These are phyloP conservation scores for Zaprionus inermis DNA, from an alignment of 1,140 invertebrate genomes.

Conservation along the genomic window DNA sequence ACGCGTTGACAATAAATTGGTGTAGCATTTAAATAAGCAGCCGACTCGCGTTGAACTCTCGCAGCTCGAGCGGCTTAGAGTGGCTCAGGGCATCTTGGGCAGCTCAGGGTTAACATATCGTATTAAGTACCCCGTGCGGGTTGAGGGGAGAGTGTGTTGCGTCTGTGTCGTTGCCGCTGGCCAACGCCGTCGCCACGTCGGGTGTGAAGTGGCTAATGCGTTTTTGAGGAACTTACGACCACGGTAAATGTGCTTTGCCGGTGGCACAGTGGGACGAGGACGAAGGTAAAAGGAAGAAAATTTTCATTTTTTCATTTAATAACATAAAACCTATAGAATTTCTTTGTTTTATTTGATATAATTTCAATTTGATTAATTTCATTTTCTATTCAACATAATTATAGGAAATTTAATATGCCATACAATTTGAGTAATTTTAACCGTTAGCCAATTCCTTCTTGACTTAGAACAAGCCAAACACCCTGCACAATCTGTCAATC, in stretches of 20 bases:
- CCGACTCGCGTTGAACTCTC: background rate
- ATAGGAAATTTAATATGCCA: too few relatives aligned
- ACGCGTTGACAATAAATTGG: constrained; percentile 79
- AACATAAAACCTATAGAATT: too few relatives aligned
- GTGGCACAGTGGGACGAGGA: too few relatives aligned
- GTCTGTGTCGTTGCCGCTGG: constrained; percentile 37
- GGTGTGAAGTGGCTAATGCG: constrained; percentile 73
- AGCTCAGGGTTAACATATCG: constrained; percentile 35
- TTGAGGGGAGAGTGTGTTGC: constrained; percentile 10
- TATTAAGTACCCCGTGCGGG: constrained; percentile 15
- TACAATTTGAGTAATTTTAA: background rate
- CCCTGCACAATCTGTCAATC: constrained; percentile 8
- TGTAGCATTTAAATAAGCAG: constrained; percentile 77
- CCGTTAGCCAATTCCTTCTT: constrained; percentile 5
- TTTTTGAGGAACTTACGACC: constrained; percentile 31
- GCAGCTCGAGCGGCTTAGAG: background rate
- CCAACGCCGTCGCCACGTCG: constrained; percentile 18
- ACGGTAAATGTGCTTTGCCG: too few relatives aligned
- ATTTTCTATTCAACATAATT: too few relatives aligned
- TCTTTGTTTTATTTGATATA: too few relatives aligned
- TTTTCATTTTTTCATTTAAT: too few relatives aligned
- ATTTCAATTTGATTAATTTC: too few relatives aligned
- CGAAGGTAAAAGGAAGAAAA: background rate
- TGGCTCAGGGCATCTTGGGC: constrained; percentile 6
- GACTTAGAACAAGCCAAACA: constrained; percentile 4